Percentiles rank a stretch among this genome's conserved stretches.
phyloP scores from a whole-genome alignment of 2,888 invertebrate species.

The Drosophila subquinaria region DNA sequence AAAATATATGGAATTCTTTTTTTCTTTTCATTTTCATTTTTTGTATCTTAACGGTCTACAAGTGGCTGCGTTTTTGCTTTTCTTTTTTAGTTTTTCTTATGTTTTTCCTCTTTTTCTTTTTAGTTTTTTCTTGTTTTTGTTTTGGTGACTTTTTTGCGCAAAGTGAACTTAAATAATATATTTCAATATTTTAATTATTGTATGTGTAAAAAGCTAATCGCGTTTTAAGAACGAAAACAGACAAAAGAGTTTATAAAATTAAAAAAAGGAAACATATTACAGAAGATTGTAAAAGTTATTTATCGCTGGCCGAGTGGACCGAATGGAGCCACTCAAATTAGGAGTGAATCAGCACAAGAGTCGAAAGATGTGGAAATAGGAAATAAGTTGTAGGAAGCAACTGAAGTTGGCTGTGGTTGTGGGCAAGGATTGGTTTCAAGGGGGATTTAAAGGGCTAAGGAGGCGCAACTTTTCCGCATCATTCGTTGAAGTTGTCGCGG shows the following conservation, averaged over 20 bases:
- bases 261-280: slow-evolving; percentile 30
- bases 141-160: slow-evolving; percentile 32
- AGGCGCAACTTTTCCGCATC: slow-evolving; percentile 32
- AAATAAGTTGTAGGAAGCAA: slow-evolving; percentile 14
- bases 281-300: slow-evolving; percentile 39
- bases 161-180: slow-evolving; percentile 67
- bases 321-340: slow-evolving; percentile 35
- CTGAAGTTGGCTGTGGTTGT: slow-evolving; percentile 29
- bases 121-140: slow-evolving; percentile 28
- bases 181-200: slow-evolving; percentile 70
- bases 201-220: slow-evolving; percentile 75
- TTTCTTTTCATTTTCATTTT: neutral
- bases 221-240: slow-evolving; percentile 49
- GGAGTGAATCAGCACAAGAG: slow-evolving; percentile 35
- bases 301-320: slow-evolving; percentile 43
- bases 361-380: neutral
- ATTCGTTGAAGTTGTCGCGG: slow-evolving; percentile 14
- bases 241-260: slow-evolving; percentile 7
- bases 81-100: slow-evolving; percentile 29
- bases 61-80: slow-evolving; percentile 39
- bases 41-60: slow-evolving; percentile 49
- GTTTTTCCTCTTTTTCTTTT: slow-evolving; percentile 25
- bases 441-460: neutral
- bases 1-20: slow-evolving; percentile 14
- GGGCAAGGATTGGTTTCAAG: slow-evolving; percentile 37